A percentile compares a stretch with the other conserved stretches of the same genome.
phyloP scores from a whole-genome alignment of 2,797 vertebrate genomes.

The Coendou prehensilis region DNA sequence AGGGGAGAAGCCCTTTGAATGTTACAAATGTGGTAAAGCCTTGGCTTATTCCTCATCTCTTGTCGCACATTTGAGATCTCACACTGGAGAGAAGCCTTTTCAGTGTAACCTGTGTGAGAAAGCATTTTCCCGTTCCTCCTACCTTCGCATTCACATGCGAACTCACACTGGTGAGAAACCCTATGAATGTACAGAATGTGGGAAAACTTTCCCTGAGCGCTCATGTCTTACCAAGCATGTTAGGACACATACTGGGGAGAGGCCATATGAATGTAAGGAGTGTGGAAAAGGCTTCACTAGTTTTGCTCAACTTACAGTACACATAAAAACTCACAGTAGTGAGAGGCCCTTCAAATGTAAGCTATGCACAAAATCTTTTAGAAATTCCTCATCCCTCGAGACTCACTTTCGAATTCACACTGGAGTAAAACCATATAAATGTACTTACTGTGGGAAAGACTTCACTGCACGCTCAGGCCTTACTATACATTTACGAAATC shows the following conservation, averaged over 20 bases:
- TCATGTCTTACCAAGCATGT: constrained; percentile 78
- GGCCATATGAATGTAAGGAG: constrained; percentile 82
- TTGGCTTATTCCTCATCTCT: constrained; percentile 58
- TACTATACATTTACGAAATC: constrained; percentile 67
- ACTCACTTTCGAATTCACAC: constrained; percentile 85
- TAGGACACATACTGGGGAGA: constrained; percentile 81
- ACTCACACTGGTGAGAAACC: constrained; percentile 68
- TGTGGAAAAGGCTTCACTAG: constrained; percentile 83
- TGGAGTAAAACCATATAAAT: constrained; percentile 87
- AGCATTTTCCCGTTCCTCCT: constrained; percentile 55
- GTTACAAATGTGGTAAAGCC: constrained; percentile 60
- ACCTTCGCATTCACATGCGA: constrained; percentile 57
- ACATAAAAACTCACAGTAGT: constrained; percentile 79
- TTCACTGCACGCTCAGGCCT: constrained; percentile 67
- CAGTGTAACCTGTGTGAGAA: constrained; percentile 60
- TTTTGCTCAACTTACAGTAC: constrained; percentile 77
- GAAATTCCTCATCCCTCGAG: constrained; percentile 79
- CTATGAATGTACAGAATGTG: constrained; percentile 69
- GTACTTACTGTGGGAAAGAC: constrained; percentile 86
- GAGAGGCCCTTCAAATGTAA: constrained; percentile 71
- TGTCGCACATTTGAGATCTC: constrained; percentile 56
- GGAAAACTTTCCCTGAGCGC: constrained; percentile 78
- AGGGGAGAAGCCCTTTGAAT: constrained; percentile 66
- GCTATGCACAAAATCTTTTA: constrained; percentile 69
- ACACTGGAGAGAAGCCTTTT: constrained; percentile 62